Conservation (phyloP, 35 echinoderm and acorn worm species). For the Strongylocentrotus purpuratus region DNA sequence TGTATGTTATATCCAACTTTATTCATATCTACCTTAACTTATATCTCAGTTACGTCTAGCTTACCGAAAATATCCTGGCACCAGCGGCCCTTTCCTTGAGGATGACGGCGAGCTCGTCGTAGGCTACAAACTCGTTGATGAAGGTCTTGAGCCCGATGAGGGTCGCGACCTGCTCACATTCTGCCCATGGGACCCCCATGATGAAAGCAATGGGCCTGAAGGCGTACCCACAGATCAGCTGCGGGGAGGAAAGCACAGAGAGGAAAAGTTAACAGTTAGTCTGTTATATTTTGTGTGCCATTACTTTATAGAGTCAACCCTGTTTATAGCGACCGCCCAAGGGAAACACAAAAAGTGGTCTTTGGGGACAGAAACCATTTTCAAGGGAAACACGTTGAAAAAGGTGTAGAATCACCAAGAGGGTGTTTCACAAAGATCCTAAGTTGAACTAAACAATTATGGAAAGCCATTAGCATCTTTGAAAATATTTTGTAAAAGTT, state of each 20-base stretch:
- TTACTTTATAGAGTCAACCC: no score
- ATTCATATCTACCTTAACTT: no score
- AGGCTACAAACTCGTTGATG: slow-evolving; percentile 85
- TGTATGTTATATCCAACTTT: no score
- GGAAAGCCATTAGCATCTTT: no score
- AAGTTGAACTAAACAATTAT: no score
- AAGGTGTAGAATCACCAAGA: no score
- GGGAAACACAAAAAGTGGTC: no score
- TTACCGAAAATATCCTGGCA: background rate
- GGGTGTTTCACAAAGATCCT: no score
- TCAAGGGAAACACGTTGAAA: no score
- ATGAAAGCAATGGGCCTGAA: slow-evolving; percentile 77
- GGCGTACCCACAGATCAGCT: slow-evolving; percentile 86
- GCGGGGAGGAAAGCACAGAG: background rate
- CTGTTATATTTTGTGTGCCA: background rate
- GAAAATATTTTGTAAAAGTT: no score
- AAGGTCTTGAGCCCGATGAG: slow-evolving; percentile 77
- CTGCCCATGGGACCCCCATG: slow-evolving; percentile 78
- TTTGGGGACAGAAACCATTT: no score
- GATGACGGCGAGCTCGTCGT: slow-evolving; percentile 60
- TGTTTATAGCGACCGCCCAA: background rate
- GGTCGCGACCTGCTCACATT: slow-evolving; percentile 68
- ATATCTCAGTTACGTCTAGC: background rate
- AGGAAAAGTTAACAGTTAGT: background rate
- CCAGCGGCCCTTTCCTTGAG: slow-evolving; percentile 55